Base-by-base conservation (phyloP, 2,113 vertebrate genomes). In the Tauraco erythrolophus region DNA sequence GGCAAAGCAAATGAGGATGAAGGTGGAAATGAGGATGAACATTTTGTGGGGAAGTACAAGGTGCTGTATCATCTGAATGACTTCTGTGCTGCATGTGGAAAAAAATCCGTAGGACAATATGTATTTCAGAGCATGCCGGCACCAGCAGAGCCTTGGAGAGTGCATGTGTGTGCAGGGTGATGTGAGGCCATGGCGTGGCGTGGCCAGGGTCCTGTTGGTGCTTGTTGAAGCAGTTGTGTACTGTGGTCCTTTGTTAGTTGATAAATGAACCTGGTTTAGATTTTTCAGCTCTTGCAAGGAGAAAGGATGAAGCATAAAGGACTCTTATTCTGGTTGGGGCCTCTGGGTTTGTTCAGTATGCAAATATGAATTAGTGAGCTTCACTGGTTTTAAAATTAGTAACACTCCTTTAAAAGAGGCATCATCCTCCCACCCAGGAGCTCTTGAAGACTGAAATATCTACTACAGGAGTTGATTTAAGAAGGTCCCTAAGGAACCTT, bases 21-120 rank as follows among this genome's bases (percentile, higher is more conserved):
- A 10, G 99, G 99, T 10, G 99, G 98, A 33, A 98, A 99, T 4
- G 98, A 98, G 11, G 98, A 99, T 43, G 98, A 98, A 31, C 97
- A 98, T 64, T 96, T 97, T n/a, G 99, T 99, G 98, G 99, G 99
- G 31, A 99, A 99, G 97, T 99, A 99, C 97, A 99, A 99, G 99
- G 99, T 99, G 85, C 45, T 43, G 8, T 48, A 10, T 58, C 8
- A 64, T 74, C 62, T 72, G 64, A n/a, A 56, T 88, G 25, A 60
- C 8, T 21, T 65, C 72, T 87, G 22, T 61, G 39, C 31, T 84
- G 17, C 15, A 25, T 31, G 19, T 51, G 60, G 68, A 76, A 48
- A 22, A 78, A 79, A 74, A 68, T 30, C 46, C 33, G 71, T 53
- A 65, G 53, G 43, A 37, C 23, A 46, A 28, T 21, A 15, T 35